These are phyloP conservation scores for Coptodon rendalli DNA, from an alignment of 2,113 vertebrate genomes.

Conservation along the genomic window DNA sequence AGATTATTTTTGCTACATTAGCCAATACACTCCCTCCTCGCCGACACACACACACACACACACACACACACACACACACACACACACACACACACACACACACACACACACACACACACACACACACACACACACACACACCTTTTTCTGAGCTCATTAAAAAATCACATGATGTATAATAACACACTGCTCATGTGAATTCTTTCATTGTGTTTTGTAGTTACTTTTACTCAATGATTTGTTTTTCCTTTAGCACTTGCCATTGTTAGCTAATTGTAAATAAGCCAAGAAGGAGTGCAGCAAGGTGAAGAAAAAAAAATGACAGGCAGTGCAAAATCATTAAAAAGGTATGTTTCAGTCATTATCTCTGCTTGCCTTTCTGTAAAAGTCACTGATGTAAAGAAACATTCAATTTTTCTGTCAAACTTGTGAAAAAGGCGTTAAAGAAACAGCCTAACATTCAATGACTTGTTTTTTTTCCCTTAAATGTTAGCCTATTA, in stretches of 20 bases:
- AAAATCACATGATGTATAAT: background rate
- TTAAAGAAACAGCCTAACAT: background rate
- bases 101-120: background rate
- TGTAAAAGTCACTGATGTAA: background rate
- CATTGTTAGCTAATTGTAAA: background rate
- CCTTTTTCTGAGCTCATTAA: background rate
- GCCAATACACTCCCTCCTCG: background rate
- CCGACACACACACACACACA: no score
- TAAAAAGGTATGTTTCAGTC: background rate
- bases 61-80: no score
- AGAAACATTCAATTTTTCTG: background rate
- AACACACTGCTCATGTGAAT: background rate
- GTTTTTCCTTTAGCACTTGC: background rate
- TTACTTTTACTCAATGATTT: background rate
- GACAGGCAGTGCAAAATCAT: background rate
- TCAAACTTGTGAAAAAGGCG: background rate
- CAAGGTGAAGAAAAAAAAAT: background rate
- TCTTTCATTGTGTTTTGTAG: background rate
- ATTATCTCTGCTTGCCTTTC: background rate
- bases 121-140: background rate
- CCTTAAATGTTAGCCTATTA: background rate
- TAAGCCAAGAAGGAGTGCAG: background rate
- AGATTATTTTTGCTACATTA: constrained; percentile 18
- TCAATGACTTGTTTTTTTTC: background rate
- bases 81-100: no score